These are phyloP conservation scores for Drosophila seclusa DNA, from an alignment of 2,888 invertebrate species.

Conservation along the genomic window DNA sequence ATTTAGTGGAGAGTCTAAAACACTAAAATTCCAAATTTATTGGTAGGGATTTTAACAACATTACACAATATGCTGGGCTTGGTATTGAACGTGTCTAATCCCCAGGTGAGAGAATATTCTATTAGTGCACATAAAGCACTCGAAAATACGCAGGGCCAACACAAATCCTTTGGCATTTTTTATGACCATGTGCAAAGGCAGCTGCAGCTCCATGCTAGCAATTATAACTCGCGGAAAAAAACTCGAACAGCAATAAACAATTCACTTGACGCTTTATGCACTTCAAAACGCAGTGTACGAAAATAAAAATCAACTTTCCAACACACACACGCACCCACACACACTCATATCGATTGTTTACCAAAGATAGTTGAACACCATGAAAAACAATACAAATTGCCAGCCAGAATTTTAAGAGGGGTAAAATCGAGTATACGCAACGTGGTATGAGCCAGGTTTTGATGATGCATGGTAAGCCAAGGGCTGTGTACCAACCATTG, in stretches of 20 bases:
- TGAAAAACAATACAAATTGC: conserved; percentile 23
- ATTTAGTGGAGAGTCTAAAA: neutral
- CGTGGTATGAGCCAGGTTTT: conserved; percentile 11
- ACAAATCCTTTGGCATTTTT: conserved; percentile 48
- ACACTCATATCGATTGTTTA: conserved; percentile 14
- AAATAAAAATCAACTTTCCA: conserved; percentile 11
- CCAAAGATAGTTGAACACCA: conserved; percentile 28
- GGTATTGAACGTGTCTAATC: conserved; percentile 41
- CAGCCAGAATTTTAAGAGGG: conserved; percentile 8
- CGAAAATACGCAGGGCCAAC: conserved; percentile 18
- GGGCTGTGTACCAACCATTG: neutral
- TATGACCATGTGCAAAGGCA: conserved; percentile 21
- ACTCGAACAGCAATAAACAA: conserved; percentile 20
- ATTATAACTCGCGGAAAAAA: conserved; percentile 27
- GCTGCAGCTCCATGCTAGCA: conserved; percentile 21
- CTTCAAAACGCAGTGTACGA: conserved; percentile 11
- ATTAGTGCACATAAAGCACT: conserved; percentile 36
- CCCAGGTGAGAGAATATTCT: conserved; percentile 29
- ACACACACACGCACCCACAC: neutral
- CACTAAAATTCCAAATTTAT: conserved; percentile 16
- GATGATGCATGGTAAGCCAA: conserved; percentile 16
- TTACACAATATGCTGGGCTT: conserved; percentile 8
- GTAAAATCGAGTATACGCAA: conserved; percentile 38
- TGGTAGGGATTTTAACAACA: conserved; percentile 8
- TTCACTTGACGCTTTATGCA: conserved; percentile 24